Evolutionary conservation across 2,888 invertebrate genomes (phyloP), one percentile per base, ranked within the genome.

Genomic region (Leptinotarsa tumamoca): DNA sequence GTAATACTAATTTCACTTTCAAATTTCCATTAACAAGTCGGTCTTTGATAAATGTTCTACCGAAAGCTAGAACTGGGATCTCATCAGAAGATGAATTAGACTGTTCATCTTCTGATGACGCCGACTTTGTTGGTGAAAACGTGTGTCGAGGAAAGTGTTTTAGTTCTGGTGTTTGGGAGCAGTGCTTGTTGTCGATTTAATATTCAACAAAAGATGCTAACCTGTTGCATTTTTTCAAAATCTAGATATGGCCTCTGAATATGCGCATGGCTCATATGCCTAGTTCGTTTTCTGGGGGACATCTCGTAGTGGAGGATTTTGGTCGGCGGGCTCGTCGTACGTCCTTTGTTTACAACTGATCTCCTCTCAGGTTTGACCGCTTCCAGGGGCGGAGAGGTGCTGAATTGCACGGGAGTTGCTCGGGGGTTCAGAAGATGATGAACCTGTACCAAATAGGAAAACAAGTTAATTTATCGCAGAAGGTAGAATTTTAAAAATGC

Each of bases 201-300:
- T 17, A 52, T 15, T 17, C 52, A 17, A 18, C 33, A 17, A 63
- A 43, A 43, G 43, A 43, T 43, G 43, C 90, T 90, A 90, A 96
- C 96, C 94, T 96, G 96, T 91, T 97, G 97, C 97, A 97, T 97
- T 91, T 97, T 97, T 89, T 97, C 97, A 88, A 97, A 97, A 91
- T 97, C 97, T 86, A 97, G 92, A 89, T 96, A 96, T 82, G 97
- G 97, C 87, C 97, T 92, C 87, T 94, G 94, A 82, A 93, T 90
- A 88, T 94, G 93, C 80, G 90, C 89, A 82, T 91, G 90, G 80
- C 91, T 89, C 63, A 86, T 85, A 83, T 93, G 93, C 84, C 93
- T 90, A 88, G 93, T 90, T 88, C 92, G 88, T 87, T 92, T 89
- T 86, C 90, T 88, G 80, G 91, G 90, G 84, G 91, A 91, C 81